Evolutionary conservation across 2,888 invertebrate species (phyloP).

Genomic region (Dusona sp.): DNA sequence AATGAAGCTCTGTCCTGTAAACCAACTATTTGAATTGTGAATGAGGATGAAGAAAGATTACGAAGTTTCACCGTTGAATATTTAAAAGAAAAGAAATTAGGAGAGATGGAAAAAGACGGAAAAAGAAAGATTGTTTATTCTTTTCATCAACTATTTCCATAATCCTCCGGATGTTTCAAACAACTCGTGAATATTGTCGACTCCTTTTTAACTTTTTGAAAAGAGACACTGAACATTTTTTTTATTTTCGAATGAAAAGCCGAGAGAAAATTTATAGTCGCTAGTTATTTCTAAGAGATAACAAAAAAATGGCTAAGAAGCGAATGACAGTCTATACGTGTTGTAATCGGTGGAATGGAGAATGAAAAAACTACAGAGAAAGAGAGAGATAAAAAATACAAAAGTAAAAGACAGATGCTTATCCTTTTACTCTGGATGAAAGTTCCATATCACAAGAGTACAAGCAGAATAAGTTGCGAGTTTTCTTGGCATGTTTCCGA

Average conservation of each 20-base stretch:
- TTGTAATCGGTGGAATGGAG: slow-evolving; percentile 11
- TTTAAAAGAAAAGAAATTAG: slow-evolving; percentile 32
- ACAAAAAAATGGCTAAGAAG: slow-evolving; percentile 43
- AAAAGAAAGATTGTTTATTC: not conserved
- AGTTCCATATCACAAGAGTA: slow-evolving; percentile 63
- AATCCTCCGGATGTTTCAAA: slow-evolving; percentile 13
- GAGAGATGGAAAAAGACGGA: not conserved
- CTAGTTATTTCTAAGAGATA: not conserved
- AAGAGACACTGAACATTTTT: not conserved
- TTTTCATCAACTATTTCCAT: slow-evolving; percentile 23
- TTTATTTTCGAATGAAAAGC: not conserved
- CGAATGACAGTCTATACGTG: slow-evolving; percentile 32
- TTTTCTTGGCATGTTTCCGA: slow-evolving; percentile 70
- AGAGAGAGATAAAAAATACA: slow-evolving; percentile 28
- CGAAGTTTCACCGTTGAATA: slow-evolving; percentile 30
- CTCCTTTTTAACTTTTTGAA: not conserved
- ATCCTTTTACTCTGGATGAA: slow-evolving; percentile 59
- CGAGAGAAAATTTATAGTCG: not conserved
- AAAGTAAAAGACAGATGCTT: slow-evolving; percentile 30
- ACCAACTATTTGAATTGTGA: slow-evolving; percentile 8
- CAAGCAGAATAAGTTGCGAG: slow-evolving; percentile 52
- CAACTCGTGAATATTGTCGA: slow-evolving; percentile 18
- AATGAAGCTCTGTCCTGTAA: slow-evolving; percentile 1
- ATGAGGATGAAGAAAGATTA: slow-evolving; percentile 14
- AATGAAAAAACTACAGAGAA: slow-evolving; percentile 29